Percentiles rank a stretch among this genome's conserved stretches.
phyloP scores from a whole-genome alignment of 2,888 invertebrate genomes.

The Zootermopsis nevadensis region DNA sequence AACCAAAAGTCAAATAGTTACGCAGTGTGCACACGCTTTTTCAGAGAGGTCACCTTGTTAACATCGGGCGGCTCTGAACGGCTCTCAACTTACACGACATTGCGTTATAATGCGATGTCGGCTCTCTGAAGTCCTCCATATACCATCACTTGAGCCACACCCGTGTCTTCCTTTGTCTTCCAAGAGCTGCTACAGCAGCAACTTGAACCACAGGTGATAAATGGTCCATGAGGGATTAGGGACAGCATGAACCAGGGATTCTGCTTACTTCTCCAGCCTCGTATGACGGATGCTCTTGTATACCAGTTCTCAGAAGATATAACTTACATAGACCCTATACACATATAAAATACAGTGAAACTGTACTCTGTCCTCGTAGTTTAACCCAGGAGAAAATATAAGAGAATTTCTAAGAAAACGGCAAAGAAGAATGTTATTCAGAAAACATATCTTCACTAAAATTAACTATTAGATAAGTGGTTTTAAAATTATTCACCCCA shows the following conservation, averaged over 20 bases:
- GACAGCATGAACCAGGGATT: not conserved
- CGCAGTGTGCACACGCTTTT: no score
- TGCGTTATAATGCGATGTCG: not conserved
- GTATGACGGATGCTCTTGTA: not conserved
- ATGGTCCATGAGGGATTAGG: conserved; percentile 6
- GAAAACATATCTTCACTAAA: not conserved
- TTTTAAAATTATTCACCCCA: not conserved
- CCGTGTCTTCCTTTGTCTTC: no score
- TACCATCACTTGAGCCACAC: not conserved
- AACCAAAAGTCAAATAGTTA: no score
- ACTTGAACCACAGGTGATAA: conserved; percentile 15
- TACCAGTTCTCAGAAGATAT: not conserved
- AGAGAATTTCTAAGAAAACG: not conserved
- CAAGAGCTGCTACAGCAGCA: not conserved
- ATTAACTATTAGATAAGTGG: not conserved
- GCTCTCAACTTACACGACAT: no score
- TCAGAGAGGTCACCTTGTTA: no score
- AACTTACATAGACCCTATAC: not conserved
- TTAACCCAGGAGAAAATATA: not conserved
- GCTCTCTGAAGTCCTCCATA: not conserved
- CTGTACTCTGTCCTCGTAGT: not conserved
- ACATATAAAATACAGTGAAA: not conserved
- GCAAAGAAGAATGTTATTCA: not conserved
- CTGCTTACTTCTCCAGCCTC: not conserved
- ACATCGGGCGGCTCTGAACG: no score